Percentiles rank a stretch among this genome's conserved stretches.
Evolutionary conservation across 2,888 invertebrate species (phyloP).

Genomic region (Andrena bucephala): DNA sequence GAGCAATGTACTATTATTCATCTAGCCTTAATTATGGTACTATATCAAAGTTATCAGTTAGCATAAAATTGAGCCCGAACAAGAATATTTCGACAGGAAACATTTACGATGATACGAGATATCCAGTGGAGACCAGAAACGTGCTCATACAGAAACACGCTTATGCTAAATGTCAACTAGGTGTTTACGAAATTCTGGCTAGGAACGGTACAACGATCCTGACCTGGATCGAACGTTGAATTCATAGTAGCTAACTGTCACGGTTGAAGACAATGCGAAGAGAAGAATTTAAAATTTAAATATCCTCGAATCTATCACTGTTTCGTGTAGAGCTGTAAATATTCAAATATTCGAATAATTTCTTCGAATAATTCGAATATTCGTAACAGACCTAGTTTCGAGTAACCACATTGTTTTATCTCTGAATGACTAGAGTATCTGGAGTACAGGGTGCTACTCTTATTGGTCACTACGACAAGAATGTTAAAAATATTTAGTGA

Average conservation of each 20-base stretch:
- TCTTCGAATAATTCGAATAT: no score
- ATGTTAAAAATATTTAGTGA: no score
- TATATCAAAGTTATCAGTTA: background rate
- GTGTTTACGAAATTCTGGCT: background rate
- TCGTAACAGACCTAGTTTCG: no score
- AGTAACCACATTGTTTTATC: no score
- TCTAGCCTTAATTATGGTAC: background rate
- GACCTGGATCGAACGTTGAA: conserved; percentile 5
- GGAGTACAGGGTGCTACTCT: no score
- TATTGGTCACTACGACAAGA: no score
- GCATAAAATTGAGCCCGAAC: background rate
- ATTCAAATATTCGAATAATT: no score
- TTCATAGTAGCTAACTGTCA: background rate
- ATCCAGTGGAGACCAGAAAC: background rate
- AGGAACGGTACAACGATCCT: background rate
- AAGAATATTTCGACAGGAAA: background rate
- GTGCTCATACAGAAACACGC: background rate
- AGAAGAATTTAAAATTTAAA: background rate
- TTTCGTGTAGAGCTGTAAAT: no score
- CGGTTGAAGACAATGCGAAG: background rate
- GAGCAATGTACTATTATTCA: no score
- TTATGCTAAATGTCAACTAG: conserved; percentile 11
- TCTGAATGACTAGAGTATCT: no score
- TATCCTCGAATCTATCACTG: background rate
- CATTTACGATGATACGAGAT: background rate